phyloP scores from a whole-genome alignment of 2,113 vertebrate species.

The Lampris incognitus region DNA sequence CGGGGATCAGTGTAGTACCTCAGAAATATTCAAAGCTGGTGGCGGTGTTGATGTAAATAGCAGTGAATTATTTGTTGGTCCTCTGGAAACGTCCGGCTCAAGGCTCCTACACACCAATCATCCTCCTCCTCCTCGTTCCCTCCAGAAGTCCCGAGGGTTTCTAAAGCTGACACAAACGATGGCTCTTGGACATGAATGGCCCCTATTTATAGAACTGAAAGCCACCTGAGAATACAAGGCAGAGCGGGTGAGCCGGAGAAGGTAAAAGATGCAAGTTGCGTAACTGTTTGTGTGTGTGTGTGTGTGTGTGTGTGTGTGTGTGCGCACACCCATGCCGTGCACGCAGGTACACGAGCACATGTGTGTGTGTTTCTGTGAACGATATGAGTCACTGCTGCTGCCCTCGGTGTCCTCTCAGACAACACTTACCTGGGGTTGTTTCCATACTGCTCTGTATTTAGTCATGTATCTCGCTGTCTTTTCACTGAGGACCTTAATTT shows the following conservation, averaged over 20 bases:
- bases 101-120: background rate
- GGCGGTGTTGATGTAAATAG: background rate
- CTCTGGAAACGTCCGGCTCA: background rate
- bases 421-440: slow-evolving; percentile 17
- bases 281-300: background rate
- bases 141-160: background rate
- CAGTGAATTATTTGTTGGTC: background rate
- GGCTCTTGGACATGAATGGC: background rate
- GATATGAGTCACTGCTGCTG: slow-evolving; percentile 30
- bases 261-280: slow-evolving; percentile 5
- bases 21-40: background rate
- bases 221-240: slow-evolving; percentile 3
- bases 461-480: background rate
- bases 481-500: slow-evolving; percentile 2
- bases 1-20: too few relatives aligned
- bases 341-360: background rate
- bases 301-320: too few relatives aligned
- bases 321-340: background rate
- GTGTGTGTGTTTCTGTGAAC: background rate
- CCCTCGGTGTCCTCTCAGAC: slow-evolving; percentile 27
- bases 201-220: background rate
- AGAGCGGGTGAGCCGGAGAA: background rate
- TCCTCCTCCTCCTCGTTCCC: too few relatives aligned
- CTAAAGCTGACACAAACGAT: slow-evolving; percentile 8
- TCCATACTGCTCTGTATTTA: slow-evolving; percentile 29